Conservation (phyloP, 2,888 invertebrate genomes). For the Calameuta pallipes region DNA sequence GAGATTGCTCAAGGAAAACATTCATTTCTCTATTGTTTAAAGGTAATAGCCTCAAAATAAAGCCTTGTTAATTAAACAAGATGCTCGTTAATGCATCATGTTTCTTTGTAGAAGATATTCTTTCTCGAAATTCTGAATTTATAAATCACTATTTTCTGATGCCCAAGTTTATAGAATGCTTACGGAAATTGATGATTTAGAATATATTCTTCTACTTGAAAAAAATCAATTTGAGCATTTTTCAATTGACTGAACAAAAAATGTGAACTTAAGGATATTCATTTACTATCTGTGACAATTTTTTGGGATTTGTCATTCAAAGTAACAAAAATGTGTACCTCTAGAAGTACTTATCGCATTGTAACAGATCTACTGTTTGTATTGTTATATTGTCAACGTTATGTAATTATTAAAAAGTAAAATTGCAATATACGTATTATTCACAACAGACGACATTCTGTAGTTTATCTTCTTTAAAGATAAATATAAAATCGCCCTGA, state of each 20-base stretch:
- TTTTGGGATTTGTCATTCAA: background rate
- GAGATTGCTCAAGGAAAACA: background rate
- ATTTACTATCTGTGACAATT: background rate
- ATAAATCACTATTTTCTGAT: background rate
- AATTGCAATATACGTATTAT: background rate
- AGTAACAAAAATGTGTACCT: background rate
- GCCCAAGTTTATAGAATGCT: background rate
- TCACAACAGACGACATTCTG: background rate
- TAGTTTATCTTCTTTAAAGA: background rate
- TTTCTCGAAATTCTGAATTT: background rate
- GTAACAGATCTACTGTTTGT: background rate
- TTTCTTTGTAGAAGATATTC: background rate
- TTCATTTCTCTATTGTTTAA: background rate
- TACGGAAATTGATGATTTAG: background rate
- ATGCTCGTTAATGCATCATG: background rate
- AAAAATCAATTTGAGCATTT: background rate
- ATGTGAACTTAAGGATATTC: background rate
- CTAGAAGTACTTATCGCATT: background rate
- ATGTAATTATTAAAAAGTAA: background rate
- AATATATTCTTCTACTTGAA: background rate
- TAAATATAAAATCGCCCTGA: slow-evolving; percentile 18
- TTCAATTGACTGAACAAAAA: background rate
- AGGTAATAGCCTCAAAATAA: background rate
- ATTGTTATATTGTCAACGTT: background rate
- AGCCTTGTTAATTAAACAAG: background rate